A percentile compares a stretch with the other conserved stretches of the same genome.
phyloP scores from a whole-genome alignment of 2,888 invertebrate species.

The Drosophila robusta region DNA sequence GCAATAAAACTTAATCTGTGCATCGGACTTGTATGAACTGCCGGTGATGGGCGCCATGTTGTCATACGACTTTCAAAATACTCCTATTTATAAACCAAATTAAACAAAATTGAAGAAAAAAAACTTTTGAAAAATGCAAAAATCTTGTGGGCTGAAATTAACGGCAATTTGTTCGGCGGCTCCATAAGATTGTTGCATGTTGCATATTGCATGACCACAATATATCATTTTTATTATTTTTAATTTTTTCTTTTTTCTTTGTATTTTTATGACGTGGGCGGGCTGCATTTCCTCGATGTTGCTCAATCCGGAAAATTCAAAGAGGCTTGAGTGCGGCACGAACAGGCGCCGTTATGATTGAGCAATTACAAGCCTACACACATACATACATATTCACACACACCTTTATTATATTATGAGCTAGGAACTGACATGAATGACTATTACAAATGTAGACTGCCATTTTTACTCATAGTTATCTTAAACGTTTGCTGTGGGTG shows the following conservation, averaged over 20 bases:
- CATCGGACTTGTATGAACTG: conserved; percentile 18
- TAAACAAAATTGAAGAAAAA: background rate
- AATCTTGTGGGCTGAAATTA: conserved; percentile 30
- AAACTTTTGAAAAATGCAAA: background rate
- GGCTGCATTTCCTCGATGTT: conserved; percentile 58
- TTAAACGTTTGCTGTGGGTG: background rate
- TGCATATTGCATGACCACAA: conserved; percentile 57
- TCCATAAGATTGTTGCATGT: conserved; percentile 27
- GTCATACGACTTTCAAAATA: conserved; percentile 59
- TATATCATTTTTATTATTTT: conserved; percentile 24
- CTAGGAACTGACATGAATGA: conserved; percentile 3
- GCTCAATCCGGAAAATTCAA: conserved; percentile 60
- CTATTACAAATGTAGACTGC: conserved; percentile 9
- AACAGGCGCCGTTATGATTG: conserved; percentile 51
- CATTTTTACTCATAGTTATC: background rate
- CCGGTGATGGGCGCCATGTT: conserved; percentile 34
- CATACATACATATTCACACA: conserved; percentile 23
- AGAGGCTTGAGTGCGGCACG: conserved; percentile 37
- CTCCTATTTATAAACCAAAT: background rate
- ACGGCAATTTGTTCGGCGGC: conserved; percentile 43
- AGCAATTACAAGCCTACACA: conserved; percentile 34
- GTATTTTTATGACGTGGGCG: conserved; percentile 62
- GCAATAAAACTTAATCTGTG: conserved; percentile 27
- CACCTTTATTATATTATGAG: background rate
- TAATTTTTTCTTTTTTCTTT: background rate